A percentile compares a stretch with the other conserved stretches of the same genome.
phyloP scores from a whole-genome alignment of 1,140 invertebrate genomes.

The Chrysomallon squamiferum region DNA sequence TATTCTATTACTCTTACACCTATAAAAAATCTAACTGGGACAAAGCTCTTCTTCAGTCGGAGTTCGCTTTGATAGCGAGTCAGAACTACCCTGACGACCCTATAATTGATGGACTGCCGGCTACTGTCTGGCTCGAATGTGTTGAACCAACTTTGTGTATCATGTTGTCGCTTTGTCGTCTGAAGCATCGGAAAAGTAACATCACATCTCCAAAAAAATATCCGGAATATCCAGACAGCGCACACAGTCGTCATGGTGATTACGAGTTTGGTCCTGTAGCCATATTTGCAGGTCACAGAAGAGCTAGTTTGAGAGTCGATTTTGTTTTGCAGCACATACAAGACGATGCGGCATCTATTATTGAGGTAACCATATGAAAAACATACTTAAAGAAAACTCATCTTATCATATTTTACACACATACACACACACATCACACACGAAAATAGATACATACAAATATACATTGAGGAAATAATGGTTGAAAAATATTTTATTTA shows the following conservation, averaged over 20 bases:
- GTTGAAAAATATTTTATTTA: too few relatives aligned
- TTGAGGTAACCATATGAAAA: too few relatives aligned
- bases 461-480: too few relatives aligned
- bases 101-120: conserved; percentile 26
- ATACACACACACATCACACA: neutral
- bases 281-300: conserved; percentile 3
- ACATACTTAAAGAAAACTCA: too few relatives aligned
- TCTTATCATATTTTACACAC: too few relatives aligned
- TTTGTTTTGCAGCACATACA: neutral
- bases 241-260: conserved; percentile 16
- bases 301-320: neutral
- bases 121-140: conserved; percentile 31
- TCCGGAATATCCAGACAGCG: conserved; percentile 3
- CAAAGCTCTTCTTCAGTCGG: neutral
- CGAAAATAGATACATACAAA: neutral
- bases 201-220: conserved; percentile 15
- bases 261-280: conserved; percentile 21
- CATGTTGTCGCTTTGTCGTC: conserved; percentile 16
- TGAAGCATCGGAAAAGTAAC: conserved; percentile 24
- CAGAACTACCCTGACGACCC: conserved; percentile 6
- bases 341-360: conserved; percentile 11
- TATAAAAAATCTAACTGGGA: neutral
- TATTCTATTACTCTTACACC: neutral
- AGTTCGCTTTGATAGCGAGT: neutral
- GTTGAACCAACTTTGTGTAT: conserved; percentile 30